phyloP scores from a whole-genome alignment of 2,888 invertebrate genomes.

The Xestobium rufovillosum region DNA sequence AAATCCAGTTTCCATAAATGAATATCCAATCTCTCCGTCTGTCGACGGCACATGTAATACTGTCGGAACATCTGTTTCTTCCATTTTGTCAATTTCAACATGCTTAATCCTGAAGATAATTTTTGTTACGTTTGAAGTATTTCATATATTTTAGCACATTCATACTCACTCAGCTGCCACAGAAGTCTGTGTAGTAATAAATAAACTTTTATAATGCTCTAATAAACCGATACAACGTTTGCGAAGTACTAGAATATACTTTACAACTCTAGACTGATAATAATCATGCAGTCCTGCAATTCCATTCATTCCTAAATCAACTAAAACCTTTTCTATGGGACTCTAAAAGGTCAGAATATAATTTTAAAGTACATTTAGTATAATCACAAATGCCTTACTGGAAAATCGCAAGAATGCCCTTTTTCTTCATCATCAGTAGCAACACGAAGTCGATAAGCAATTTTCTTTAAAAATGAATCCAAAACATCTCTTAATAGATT shows the following conservation, averaged over 20 bases:
- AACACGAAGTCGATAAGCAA: constrained; percentile 45
- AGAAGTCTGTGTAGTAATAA: too few relatives aligned
- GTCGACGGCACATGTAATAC: constrained; percentile 30
- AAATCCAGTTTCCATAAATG: constrained; percentile 34
- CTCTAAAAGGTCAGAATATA: constrained; percentile 45
- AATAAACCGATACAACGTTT: constrained; percentile 34
- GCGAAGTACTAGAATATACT: constrained; percentile 34
- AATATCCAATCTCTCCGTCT: constrained; percentile 31
- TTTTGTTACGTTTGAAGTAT: too few relatives aligned
- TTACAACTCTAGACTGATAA: constrained; percentile 45
- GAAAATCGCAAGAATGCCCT: constrained; percentile 42
- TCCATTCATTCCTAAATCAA: constrained; percentile 55
- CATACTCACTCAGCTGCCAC: too few relatives aligned
- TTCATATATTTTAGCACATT: too few relatives aligned
- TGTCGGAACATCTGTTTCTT: constrained; percentile 32
- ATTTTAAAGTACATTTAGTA: constrained; percentile 12
- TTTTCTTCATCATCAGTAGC: constrained; percentile 48
- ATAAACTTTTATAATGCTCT: constrained; percentile 30
- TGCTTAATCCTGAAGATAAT: too few relatives aligned
- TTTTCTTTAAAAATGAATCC: constrained; percentile 44
- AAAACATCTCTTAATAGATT: constrained; percentile 46
- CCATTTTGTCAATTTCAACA: too few relatives aligned
- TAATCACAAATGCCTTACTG: constrained; percentile 36
- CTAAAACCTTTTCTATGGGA: constrained; percentile 51
- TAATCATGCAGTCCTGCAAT: constrained; percentile 50